Conservation (phyloP, 2,797 vertebrate species). For the Hybognathus amarus region DNA sequence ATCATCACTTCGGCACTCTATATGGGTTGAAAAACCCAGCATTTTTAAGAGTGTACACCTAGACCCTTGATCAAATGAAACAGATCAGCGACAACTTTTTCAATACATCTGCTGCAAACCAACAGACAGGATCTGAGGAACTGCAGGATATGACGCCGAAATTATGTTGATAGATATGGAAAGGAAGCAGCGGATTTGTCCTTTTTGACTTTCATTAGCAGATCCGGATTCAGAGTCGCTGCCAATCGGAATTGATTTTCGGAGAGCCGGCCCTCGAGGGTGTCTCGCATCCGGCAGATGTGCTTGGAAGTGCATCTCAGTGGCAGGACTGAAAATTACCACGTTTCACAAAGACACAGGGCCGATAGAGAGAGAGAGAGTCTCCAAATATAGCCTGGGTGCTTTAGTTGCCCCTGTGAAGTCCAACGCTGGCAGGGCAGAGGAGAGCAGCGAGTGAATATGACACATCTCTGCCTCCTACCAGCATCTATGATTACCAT, state of each 20-base stretch:
- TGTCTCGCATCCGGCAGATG: slow-evolving; percentile 14
- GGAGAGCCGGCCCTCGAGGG: not conserved
- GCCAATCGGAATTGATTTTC: slow-evolving; percentile 19
- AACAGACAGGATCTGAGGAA: not conserved
- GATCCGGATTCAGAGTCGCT: slow-evolving; percentile 6
- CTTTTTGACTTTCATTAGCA: slow-evolving; percentile 28
- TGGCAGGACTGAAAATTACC: not conserved
- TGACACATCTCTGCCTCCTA: slow-evolving; percentile 79
- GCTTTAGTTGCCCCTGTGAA: slow-evolving; percentile 68
- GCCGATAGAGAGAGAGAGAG: slow-evolving; percentile 60
- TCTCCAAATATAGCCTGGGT: slow-evolving; percentile 71
- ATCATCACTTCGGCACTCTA: no score
- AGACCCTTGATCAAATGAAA: not conserved
- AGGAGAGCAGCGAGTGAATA: slow-evolving; percentile 77
- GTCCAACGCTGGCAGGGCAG: slow-evolving; percentile 76
- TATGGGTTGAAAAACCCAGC: no score
- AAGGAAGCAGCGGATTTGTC: slow-evolving; percentile 10
- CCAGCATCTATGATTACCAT: slow-evolving; percentile 79
- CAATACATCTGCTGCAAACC: slow-evolving; percentile 12
- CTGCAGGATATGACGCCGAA: not conserved
- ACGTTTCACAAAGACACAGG: slow-evolving; percentile 17
- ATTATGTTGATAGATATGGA: not conserved
- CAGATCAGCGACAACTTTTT: not conserved
- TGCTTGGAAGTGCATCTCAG: slow-evolving; percentile 14
- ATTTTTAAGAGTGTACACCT: no score